Percentiles rank a stretch among this genome's conserved stretches.
Conservation (phyloP, 2,113 vertebrate species). For the Casuarius casuarius region DNA sequence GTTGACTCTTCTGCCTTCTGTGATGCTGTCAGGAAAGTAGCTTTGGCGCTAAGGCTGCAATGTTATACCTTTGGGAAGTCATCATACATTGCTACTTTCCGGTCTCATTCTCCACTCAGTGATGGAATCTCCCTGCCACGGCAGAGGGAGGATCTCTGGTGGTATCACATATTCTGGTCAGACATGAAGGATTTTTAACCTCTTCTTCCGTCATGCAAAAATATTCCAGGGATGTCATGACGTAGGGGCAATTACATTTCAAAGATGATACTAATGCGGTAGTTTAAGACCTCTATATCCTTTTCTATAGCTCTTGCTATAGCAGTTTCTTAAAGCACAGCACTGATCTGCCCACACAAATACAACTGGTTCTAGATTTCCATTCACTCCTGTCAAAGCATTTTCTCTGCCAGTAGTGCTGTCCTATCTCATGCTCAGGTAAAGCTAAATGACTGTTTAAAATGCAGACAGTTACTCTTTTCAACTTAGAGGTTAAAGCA, state of each 20-base stretch:
- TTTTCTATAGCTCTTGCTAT: neutral
- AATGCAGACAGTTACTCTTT: neutral
- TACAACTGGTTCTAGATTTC: neutral
- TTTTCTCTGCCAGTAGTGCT: neutral
- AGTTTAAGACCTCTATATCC: neutral
- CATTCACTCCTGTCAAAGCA: too few species aligned
- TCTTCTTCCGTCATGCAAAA: neutral
- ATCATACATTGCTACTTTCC: neutral
- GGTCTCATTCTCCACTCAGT: neutral
- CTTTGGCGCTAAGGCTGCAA: neutral
- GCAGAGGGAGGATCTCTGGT: neutral
- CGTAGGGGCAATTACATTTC: neutral
- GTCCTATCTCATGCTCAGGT: neutral
- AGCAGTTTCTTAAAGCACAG: neutral
- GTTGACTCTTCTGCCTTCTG: neutral
- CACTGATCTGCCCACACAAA: neutral
- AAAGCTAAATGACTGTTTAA: neutral
- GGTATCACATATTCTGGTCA: neutral
- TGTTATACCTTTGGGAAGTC: fast-evolving
- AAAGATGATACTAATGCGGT: neutral
- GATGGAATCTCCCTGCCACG: neutral
- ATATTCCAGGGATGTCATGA: neutral
- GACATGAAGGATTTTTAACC: neutral
- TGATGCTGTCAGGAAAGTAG: neutral
- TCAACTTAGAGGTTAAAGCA: neutral